These are phyloP conservation scores for Aotus griseimembra DNA, from an alignment of 2,797 vertebrate genomes.

Conservation along the genomic window DNA sequence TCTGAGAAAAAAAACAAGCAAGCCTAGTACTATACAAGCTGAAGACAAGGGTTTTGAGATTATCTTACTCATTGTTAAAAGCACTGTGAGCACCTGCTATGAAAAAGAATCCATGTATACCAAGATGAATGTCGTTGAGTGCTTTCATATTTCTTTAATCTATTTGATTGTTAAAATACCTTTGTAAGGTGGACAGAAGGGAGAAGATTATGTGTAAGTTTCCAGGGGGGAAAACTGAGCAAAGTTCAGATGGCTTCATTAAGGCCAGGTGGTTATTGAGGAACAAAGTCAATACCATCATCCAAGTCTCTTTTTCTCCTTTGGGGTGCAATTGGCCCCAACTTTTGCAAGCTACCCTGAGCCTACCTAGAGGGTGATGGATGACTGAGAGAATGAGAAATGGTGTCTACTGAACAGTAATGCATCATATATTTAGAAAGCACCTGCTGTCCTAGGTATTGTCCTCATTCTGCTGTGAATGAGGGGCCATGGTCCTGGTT, in stretches of 20 bases:
- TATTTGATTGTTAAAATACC: neutral
- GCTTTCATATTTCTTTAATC: neutral
- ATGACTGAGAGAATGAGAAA: neutral
- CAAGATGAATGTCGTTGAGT: neutral
- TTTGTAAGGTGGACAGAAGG: neutral
- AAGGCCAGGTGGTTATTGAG: neutral
- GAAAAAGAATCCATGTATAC: neutral
- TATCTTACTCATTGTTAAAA: slow-evolving; percentile 3
- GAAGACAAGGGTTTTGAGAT: neutral
- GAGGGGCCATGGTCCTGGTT: neutral
- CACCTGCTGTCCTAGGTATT: neutral
- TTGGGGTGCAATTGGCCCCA: neutral
- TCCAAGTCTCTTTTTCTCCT: neutral
- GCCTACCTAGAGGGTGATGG: neutral
- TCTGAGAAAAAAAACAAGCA: neutral
- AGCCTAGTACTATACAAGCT: neutral
- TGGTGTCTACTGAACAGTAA: neutral
- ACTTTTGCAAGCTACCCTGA: neutral
- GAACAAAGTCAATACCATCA: neutral
- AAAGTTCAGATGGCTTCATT: neutral
- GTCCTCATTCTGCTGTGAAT: neutral
- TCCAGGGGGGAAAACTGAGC: neutral
- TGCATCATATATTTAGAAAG: neutral
- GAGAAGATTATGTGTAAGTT: neutral
- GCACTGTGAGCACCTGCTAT: neutral